These are phyloP conservation scores for Melanargia galathea DNA, from an alignment of 2,888 invertebrate species.

Conservation along the genomic window DNA sequence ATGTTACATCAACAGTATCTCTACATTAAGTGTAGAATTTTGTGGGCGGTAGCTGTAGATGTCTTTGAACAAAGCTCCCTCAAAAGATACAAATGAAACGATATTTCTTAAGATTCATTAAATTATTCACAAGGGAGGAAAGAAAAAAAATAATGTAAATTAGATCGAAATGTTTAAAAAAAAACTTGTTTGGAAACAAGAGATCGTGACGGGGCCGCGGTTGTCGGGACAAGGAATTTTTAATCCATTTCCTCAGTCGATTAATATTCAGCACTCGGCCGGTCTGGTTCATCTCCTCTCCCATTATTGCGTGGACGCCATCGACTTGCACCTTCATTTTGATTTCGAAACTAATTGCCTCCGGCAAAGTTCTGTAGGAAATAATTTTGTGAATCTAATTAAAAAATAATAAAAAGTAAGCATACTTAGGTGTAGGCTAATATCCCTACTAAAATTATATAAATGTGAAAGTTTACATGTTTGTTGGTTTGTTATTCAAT, in stretches of 20 bases:
- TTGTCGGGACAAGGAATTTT: conserved; percentile 77
- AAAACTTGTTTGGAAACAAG: conserved; percentile 78
- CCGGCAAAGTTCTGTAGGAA: conserved; percentile 6
- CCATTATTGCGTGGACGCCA: conserved; percentile 76
- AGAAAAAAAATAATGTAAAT: conserved; percentile 78
- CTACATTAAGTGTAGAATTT: background rate
- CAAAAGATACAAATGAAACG: conserved; percentile 50
- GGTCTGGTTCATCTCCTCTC: conserved; percentile 82
- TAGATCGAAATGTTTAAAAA: conserved; percentile 70
- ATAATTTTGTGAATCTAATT: background rate
- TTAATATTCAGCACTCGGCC: conserved; percentile 81
- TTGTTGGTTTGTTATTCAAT: no score
- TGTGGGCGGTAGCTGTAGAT: conserved; percentile 6
- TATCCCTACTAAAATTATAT: no score
- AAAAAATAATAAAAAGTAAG: background rate
- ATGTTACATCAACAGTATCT: background rate
- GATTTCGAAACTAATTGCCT: conserved; percentile 74
- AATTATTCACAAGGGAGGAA: conserved; percentile 79
- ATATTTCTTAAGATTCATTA: conserved; percentile 78
- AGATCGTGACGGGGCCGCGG: conserved; percentile 67
- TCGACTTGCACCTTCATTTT: conserved; percentile 61
- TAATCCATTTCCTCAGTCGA: conserved; percentile 82
- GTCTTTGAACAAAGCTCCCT: conserved; percentile 35
- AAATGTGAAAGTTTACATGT: no score
- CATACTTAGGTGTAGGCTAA: no score